phyloP scores from a whole-genome alignment of 2,113 vertebrate species.

The Nothocercus julius region DNA sequence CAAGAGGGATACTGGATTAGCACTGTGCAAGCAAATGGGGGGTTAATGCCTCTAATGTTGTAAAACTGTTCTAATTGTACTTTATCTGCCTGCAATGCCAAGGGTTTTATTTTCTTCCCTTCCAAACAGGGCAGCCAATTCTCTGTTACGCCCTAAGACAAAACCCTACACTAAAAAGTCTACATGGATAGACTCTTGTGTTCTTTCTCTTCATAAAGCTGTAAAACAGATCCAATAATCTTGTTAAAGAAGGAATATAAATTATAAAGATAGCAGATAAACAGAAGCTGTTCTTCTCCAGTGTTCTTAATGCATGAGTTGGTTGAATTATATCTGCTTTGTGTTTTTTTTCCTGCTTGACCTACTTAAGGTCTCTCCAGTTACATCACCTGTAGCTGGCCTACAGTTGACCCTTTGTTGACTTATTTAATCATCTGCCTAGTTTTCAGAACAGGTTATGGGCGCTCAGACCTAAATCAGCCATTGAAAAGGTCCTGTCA shows the following conservation, averaged over 20 bases:
- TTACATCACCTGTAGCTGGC: slow-evolving; percentile 52
- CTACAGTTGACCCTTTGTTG: slow-evolving; percentile 52
- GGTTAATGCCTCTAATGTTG: background rate
- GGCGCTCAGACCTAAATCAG: slow-evolving; percentile 26
- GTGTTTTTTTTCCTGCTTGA: slow-evolving; percentile 45
- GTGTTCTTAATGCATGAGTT: background rate
- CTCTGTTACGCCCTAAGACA: background rate
- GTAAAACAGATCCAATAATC: background rate
- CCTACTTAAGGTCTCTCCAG: slow-evolving; percentile 10
- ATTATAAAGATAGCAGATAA: slow-evolving; percentile 10
- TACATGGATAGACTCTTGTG: background rate
- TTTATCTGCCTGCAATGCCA: background rate
- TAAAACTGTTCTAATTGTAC: accelerated
- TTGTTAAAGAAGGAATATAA: background rate
- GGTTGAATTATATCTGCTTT: slow-evolving; percentile 7
- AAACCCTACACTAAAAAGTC: background rate
- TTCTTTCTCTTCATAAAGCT: background rate
- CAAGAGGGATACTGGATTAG: background rate
- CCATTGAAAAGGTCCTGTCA: slow-evolving; percentile 42
- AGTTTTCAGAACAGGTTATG: slow-evolving; percentile 42
- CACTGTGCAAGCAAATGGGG: accelerated
- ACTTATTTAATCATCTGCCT: slow-evolving; percentile 42
- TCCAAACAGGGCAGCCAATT: background rate
- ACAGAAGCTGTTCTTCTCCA: background rate
- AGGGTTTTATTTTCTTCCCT: background rate